Evolutionary conservation across 2,888 invertebrate species (phyloP), one percentile per base, ranked within the genome.

Genomic region (Lamellibrachia satsuma): DNA sequence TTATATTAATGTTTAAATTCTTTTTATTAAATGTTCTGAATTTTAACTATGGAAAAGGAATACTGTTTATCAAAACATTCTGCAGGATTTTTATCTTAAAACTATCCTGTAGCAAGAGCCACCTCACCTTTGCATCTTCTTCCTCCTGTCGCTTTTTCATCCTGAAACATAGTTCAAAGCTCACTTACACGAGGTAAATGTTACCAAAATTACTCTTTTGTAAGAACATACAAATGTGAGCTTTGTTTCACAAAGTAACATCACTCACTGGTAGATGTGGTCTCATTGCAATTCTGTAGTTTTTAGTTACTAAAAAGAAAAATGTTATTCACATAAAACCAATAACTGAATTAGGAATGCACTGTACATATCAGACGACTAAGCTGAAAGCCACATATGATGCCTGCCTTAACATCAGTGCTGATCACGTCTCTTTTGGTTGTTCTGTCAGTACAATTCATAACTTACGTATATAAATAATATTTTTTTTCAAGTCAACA

Each of bases 41-140:
- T 60, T 4, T 75, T 4, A 22, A 75, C 22, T 22, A 4, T 75
- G 75, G n/a, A 11, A 75, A 22, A 75, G 75, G 6, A 75, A 55
- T 39, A 39, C 39, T 39, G 9, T 55, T 55, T 55, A 9, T 2
- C 9, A 7, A 55, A 55, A 55, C 55, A 55, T 55, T 55, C 9
- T 55, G 8, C 55, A 55, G 7, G 55, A 55, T 55, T 9, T 9
- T 55, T 60, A 60, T 60, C 8, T 4, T 22, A 60, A 22, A 15
- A 75, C n/a, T 3, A 75, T 75, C 75, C n/a, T 3, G 3, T 6
- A 22, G 75, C 15, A 22, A 75, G 75, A 75, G 3, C 11, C 22
- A 93, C 94, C 7, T 95, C 94, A 90, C 94, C 93, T 57, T 94
- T 94, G 91, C 94, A 93, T 93, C 94, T 95, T 94, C 94, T 94